Percentiles rank a stretch among this genome's conserved stretches.
These are phyloP conservation scores for Lasioglossum vierecki DNA, from an alignment of 2,888 invertebrate genomes.

Conservation along the genomic window DNA sequence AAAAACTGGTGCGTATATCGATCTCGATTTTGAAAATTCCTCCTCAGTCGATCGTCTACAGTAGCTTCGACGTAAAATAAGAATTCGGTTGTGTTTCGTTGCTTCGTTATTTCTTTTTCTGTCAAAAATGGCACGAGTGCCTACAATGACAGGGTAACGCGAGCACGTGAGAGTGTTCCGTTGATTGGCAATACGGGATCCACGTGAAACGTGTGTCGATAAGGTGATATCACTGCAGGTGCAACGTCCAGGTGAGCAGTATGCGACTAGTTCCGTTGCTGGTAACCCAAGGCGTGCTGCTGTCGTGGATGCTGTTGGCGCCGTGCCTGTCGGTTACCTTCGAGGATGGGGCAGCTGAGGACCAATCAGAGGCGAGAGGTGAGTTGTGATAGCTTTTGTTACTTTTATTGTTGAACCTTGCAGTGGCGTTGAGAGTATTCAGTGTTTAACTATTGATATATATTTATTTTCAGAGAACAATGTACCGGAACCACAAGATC, in stretches of 20 bases:
- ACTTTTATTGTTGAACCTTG: not conserved
- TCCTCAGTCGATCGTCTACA: not conserved
- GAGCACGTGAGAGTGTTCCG: constrained; percentile 15
- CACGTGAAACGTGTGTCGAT: constrained; percentile 45
- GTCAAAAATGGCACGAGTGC: not conserved
- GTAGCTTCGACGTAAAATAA: not conserved
- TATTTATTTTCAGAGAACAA: constrained; percentile 24
- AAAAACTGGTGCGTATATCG: not conserved
- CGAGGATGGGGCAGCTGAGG: constrained; percentile 71
- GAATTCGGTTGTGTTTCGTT: not conserved
- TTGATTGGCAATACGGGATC: not conserved
- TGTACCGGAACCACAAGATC: constrained; percentile 10
- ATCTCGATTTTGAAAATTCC: not conserved
- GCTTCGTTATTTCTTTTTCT: not conserved
- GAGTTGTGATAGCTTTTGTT: constrained; percentile 19
- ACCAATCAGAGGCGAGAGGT: constrained; percentile 66
- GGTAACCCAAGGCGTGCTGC: constrained; percentile 72
- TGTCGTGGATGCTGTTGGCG: constrained; percentile 71
- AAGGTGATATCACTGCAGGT: constrained; percentile 52
- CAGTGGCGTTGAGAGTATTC: not conserved
- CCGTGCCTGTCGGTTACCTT: constrained; percentile 76
- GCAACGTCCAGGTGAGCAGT: constrained; percentile 61
- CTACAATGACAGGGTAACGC: not conserved
- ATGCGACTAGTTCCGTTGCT: constrained; percentile 74
- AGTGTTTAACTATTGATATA: not conserved